phyloP scores from a whole-genome alignment of 2,888 invertebrate species.

The Thera obeliscata region DNA sequence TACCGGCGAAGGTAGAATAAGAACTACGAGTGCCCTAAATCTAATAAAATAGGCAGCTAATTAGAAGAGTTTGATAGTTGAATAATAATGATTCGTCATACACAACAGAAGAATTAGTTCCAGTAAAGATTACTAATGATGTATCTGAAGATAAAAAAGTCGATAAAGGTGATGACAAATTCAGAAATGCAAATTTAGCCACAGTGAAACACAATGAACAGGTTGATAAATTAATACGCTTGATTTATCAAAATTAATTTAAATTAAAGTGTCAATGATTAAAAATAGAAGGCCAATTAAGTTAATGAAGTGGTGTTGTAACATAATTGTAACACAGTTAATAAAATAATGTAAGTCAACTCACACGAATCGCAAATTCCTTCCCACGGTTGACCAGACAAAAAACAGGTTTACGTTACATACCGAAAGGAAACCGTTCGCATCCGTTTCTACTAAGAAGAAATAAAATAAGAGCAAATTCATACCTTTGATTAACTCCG shows the following conservation, averaged over 20 bases:
- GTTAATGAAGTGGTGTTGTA: constrained; percentile 15
- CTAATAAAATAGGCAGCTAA: not conserved
- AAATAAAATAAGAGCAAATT: constrained; percentile 51
- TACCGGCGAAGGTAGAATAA: not conserved
- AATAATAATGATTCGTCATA: not conserved
- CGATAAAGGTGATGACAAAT: not conserved
- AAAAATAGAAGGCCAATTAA: not conserved
- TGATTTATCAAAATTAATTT: not conserved
- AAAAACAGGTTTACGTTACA: constrained; percentile 75
- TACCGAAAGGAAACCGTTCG: constrained; percentile 74
- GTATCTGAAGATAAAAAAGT: too few species aligned
- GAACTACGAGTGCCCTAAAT: not conserved
- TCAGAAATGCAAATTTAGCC: not conserved
- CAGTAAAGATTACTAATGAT: too few species aligned
- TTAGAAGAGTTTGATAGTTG: not conserved
- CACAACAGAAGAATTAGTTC: too few species aligned
- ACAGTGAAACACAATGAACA: not conserved
- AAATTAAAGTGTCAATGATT: not conserved
- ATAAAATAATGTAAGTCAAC: constrained; percentile 47
- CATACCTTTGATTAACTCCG: constrained; percentile 59
- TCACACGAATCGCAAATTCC: constrained; percentile 63
- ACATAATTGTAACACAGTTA: constrained; percentile 21
- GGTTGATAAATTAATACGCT: not conserved
- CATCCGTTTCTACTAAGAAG: constrained; percentile 61
- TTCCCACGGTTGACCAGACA: constrained; percentile 79